Evolutionary conservation across 2,113 vertebrate species (phyloP), one percentile per base, ranked within the genome.

Genomic region (Oreochromis spilurus): DNA sequence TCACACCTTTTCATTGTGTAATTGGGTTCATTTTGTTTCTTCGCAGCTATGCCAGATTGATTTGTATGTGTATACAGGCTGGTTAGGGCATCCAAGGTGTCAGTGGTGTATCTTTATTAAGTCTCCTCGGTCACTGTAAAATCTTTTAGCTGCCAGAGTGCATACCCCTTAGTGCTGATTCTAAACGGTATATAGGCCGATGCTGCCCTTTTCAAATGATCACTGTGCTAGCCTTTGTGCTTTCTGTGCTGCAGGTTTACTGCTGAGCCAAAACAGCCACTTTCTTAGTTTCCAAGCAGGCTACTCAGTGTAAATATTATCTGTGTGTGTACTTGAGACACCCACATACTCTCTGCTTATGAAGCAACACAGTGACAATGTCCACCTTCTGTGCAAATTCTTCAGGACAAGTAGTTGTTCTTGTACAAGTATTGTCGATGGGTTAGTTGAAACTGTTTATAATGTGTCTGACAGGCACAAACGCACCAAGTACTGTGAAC

Each of bases 321-420:
- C 13, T 45, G 54, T 87, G 85, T 90, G 87, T 91, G 86, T 93
- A 90, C 88, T 92, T 91, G 85, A 86, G 85, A 89, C 79, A 82
- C 93, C 92, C 91, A 90, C 93, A 89, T 87, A 26, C 58, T 75
- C 83, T 89, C 72, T 93, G 93, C 93, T 93, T 90, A 91, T 77
- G 83, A 85, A 81, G 81, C 84, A 93, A 93, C 90, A 93, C 57
- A 60, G 55, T 43, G 36, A 81, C 86, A 90, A 34, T 43, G 53
- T 70, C 21, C 21, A 67, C 77, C 45, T 65, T 67, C 29, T 88
- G 40, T 84, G 16, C 52, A 82, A 67, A 84, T 77, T 52, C 11
- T 70, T 48, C 40, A 43, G 40, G 43, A 50, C 24, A 60, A 67
- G 52, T 80, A 24, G 10, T 65, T 70, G 77, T 52, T 77, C 75